phyloP scores from a whole-genome alignment of 2,888 invertebrate species.

The Drosophila recens region DNA sequence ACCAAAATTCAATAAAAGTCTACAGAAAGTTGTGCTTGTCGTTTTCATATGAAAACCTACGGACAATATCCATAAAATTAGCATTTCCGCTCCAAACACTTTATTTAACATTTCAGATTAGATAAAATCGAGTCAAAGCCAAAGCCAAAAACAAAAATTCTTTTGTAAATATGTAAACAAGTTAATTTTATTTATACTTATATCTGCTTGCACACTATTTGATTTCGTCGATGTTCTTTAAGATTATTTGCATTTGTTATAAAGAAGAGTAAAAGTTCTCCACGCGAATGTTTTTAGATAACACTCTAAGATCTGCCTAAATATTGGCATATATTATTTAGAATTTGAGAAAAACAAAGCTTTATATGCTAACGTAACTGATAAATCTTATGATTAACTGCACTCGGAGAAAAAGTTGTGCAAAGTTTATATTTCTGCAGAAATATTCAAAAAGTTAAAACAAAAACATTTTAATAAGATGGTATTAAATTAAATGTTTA shows the following conservation, averaged over 20 bases:
- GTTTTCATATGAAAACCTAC: constrained; percentile 52
- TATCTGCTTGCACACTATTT: constrained; percentile 49
- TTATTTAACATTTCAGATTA: constrained; percentile 69
- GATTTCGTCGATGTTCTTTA: constrained; percentile 31
- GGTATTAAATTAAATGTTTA: no score
- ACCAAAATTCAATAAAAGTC: constrained; percentile 68
- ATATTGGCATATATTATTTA: constrained; percentile 23
- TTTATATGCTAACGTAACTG: constrained; percentile 13
- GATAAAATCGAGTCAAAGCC: constrained; percentile 56
- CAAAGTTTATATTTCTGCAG: not conserved
- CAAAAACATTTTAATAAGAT: no score
- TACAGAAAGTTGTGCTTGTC: constrained; percentile 55
- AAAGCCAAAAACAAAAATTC: constrained; percentile 10
- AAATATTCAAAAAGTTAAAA: no score
- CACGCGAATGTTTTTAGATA: constrained; percentile 14
- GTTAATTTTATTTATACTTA: constrained; percentile 50
- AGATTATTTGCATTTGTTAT: constrained; percentile 39
- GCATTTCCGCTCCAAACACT: constrained; percentile 61
- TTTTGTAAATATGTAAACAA: constrained; percentile 53
- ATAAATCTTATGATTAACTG: constrained; percentile 14
- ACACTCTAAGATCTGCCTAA: constrained; percentile 4
- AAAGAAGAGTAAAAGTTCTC: not conserved
- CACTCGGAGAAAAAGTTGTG: not conserved
- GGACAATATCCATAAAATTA: constrained; percentile 65
- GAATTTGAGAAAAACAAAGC: constrained; percentile 7